These are phyloP conservation scores for Acrobasis suavella DNA, from an alignment of 2,888 invertebrate genomes.

Conservation along the genomic window DNA sequence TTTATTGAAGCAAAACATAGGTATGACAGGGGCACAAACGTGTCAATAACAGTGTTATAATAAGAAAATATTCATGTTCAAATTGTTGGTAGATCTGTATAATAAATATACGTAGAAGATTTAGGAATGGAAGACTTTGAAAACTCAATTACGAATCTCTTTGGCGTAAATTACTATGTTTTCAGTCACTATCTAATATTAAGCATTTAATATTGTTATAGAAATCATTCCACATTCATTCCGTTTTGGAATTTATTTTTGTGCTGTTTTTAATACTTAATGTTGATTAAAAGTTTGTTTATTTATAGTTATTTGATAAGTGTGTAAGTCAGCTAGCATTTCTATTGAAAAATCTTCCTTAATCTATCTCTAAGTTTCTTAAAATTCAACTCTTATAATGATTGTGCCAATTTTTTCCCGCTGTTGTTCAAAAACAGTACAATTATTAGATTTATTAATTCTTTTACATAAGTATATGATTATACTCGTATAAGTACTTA, in stretches of 20 bases:
- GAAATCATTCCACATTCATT: slow-evolving; percentile 60
- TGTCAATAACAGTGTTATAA: slow-evolving; percentile 4
- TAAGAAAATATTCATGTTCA: background rate
- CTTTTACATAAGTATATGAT: slow-evolving; percentile 31
- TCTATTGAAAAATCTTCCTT: slow-evolving; percentile 12
- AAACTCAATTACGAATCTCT: slow-evolving; percentile 29
- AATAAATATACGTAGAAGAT: slow-evolving; percentile 26
- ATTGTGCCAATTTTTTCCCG: slow-evolving; percentile 50
- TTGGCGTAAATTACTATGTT: slow-evolving; percentile 25
- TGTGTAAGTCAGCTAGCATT: slow-evolving; percentile 42
- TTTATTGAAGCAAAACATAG: slow-evolving; percentile 28
- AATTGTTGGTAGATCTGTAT: slow-evolving; percentile 2
- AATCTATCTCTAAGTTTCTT: slow-evolving; percentile 21
- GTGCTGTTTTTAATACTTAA: slow-evolving; percentile 38
- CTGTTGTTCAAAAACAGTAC: slow-evolving; percentile 44
- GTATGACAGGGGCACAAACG: slow-evolving; percentile 30
- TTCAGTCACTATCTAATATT: slow-evolving; percentile 33
- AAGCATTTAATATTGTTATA: slow-evolving; percentile 38
- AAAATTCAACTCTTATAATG: slow-evolving; percentile 27
- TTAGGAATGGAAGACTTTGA: slow-evolving; percentile 6
- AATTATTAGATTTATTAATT: slow-evolving; percentile 53
- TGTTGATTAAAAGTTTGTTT: slow-evolving; percentile 31
- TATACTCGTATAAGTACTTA: slow-evolving; percentile 28
- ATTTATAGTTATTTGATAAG: slow-evolving; percentile 38
- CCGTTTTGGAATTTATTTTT: slow-evolving; percentile 53